Evolutionary conservation across 2,888 invertebrate species (phyloP), one percentile per base, ranked within the genome.

Genomic region (Phytoseiulus persimilis): DNA sequence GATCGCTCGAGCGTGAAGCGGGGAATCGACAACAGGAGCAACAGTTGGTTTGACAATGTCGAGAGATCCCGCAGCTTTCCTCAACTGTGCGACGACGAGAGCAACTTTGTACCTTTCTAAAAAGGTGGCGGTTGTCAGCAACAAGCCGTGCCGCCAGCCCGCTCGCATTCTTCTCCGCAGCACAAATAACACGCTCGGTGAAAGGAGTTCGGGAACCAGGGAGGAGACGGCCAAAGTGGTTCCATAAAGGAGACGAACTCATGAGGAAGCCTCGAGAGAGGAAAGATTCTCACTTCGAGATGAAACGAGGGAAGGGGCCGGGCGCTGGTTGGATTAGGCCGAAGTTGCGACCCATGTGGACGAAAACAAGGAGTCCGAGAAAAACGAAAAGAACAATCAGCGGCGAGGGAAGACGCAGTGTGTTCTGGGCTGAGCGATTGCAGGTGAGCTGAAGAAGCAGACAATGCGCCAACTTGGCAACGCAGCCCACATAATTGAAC

Each of bases 1-100:
- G 65, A 65, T 65, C 65, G 65, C 65, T 65, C 65, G 65, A 65
- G 65, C 65, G 65, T 65, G 39, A 39, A 39, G 9, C 39, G 28
- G 65, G 65, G 65, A 65, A 14, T 65, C 65, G 65, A 65, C 65
- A 65, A 65, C 39, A 39, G 65, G 18, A 65, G 65, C 65, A 65
- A 65, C 65, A 65, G 65, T 65, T 65, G 65, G 65, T 65, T 65
- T 65, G 65, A 65, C 65, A 65, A 65, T 65, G 65, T 65, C 65
- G 18, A 28, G 28, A 28, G 28, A 65, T 65, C 18, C 65, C 65
- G 28, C 65, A 65, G 65, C 23, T 65, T 65, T 28, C 28, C 1
- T 65, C 65, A 65, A 65, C 65, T 65, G 65, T 65, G 65, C 65
- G 18, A 65, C 65, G 65, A 18, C 65, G 28, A 23, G 65, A 65